These are phyloP conservation scores for Sphaerodactylus townsendi DNA, from an alignment of 2,113 vertebrate species.

Conservation along the genomic window DNA sequence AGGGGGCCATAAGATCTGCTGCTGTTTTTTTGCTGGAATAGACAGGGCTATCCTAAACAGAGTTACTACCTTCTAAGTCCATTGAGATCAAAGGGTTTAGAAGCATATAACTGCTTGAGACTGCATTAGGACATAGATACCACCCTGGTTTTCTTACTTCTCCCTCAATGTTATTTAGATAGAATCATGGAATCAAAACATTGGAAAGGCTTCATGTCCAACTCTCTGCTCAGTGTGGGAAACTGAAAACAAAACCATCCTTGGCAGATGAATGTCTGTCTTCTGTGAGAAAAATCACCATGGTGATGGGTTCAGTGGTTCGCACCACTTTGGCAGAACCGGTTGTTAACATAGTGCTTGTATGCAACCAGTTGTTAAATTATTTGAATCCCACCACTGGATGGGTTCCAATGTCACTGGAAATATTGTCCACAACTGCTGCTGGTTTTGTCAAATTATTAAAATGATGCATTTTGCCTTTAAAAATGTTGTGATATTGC, in stretches of 20 bases:
- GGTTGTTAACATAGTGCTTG: too few species aligned
- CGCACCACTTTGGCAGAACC: too few species aligned
- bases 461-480: neutral
- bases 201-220: too few species aligned
- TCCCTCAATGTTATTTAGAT: neutral
- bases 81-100: too few species aligned
- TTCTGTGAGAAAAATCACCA: neutral
- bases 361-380: too few species aligned
- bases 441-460: neutral
- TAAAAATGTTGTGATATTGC: neutral
- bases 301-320: too few species aligned
- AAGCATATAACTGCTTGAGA: too few species aligned
- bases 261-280: neutral
- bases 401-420: too few species aligned
- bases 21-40: neutral
- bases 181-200: neutral
- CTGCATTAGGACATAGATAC: too few species aligned
- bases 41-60: neutral
- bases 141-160: conserved; percentile 19
- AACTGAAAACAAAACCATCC: fast-evolving
- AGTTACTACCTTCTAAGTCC: neutral
- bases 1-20: neutral
- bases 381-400: too few species aligned
- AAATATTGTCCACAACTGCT: too few species aligned
- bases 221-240: too few species aligned